Conservation (phyloP, 1,140 invertebrate genomes). For the Papilio xuthus region DNA sequence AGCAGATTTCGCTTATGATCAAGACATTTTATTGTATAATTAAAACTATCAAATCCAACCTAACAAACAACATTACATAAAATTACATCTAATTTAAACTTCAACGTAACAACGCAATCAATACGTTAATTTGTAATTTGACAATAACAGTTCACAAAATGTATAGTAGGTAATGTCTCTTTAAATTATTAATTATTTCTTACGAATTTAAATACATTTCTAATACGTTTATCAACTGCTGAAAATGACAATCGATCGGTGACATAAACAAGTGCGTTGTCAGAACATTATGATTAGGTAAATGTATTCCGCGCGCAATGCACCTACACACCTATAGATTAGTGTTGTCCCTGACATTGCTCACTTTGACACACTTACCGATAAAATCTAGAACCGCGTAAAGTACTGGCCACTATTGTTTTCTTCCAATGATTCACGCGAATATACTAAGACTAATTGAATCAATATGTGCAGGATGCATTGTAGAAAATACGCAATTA, state of each 20-base stretch:
- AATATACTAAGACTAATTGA: not conserved
- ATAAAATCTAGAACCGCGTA: not conserved
- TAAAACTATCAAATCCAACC: too few species aligned
- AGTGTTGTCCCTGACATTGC: constrained; percentile 12
- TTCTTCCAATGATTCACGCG: not conserved
- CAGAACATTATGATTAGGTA: not conserved
- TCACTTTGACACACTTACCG: constrained; percentile 13
- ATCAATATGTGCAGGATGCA: not conserved
- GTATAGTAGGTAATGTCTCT: too few species aligned
- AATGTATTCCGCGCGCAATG: not conserved
- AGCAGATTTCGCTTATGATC: not conserved
- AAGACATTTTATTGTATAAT: too few species aligned
- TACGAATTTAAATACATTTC: too few species aligned
- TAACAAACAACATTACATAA: too few species aligned
- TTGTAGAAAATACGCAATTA: not conserved
- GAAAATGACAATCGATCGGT: not conserved
- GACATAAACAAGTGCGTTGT: not conserved
- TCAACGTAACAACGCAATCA: too few species aligned
- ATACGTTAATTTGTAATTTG: too few species aligned
- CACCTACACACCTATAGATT: not conserved
- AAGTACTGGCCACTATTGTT: not conserved
- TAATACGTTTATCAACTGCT: not conserved
- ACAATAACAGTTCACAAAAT: too few species aligned
- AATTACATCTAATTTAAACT: too few species aligned
- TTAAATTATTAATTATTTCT: too few species aligned